A percentile compares a stretch with the other conserved stretches of the same genome.
phyloP scores from a whole-genome alignment of 2,797 vertebrate genomes.

The Sebastes jordani region DNA sequence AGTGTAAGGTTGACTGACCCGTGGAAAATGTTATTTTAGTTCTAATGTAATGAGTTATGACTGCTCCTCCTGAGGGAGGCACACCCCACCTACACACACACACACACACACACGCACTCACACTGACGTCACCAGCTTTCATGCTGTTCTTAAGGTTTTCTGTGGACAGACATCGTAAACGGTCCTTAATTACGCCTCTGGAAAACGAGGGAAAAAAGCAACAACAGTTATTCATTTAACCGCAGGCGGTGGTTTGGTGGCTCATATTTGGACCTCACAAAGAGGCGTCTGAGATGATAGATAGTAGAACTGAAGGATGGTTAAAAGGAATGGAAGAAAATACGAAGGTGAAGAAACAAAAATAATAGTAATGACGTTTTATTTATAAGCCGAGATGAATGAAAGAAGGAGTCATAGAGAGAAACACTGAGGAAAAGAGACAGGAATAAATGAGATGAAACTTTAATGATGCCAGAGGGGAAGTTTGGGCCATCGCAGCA shows the following conservation, averaged over 20 bases:
- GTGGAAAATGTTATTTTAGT: conserved; percentile 63
- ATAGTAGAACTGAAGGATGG: conserved; percentile 24
- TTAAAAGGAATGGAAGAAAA: conserved; percentile 3
- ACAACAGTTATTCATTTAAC: conserved; percentile 36
- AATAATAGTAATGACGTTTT: conserved; percentile 1
- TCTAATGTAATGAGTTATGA: conserved; percentile 74
- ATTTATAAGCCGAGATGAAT: conserved; percentile 13
- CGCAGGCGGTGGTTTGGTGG: conserved; percentile 26
- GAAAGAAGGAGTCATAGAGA: neutral
- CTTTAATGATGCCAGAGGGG: conserved; percentile 50
- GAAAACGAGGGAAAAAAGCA: conserved; percentile 17
- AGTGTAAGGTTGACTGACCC: conserved; percentile 54
- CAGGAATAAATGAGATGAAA: conserved; percentile 49
- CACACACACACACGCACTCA: conserved; percentile 29
- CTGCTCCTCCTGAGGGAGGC: conserved; percentile 66
- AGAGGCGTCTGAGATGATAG: conserved; percentile 17
- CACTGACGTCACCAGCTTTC: conserved; percentile 43
- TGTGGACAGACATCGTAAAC: conserved; percentile 54
- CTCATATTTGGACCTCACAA: conserved; percentile 7
- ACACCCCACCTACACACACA: conserved; percentile 45
- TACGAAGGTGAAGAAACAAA: neutral
- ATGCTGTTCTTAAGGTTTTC: conserved; percentile 41
- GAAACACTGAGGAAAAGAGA: conserved; percentile 25
- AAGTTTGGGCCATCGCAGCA: conserved; percentile 10
- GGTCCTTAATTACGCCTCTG: conserved; percentile 51